phyloP scores from a whole-genome alignment of 2,113 vertebrate genomes.

The Onychostruthus taczanowskii region DNA sequence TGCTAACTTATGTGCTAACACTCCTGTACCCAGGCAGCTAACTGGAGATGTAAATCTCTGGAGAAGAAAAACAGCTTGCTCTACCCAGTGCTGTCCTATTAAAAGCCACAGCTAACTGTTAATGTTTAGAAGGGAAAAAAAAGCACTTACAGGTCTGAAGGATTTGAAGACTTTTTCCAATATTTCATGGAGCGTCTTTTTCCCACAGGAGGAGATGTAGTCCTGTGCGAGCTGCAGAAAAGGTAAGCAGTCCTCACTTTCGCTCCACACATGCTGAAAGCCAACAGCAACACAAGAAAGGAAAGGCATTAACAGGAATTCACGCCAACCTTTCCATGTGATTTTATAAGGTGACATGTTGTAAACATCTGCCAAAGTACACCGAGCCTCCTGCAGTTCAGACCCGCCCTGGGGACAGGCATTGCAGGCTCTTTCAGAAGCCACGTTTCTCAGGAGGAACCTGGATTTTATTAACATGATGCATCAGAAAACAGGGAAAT shows the following conservation, averaged over 20 bases:
- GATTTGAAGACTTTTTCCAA: constrained; percentile 98
- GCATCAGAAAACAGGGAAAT: neutral
- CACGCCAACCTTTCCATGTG: neutral
- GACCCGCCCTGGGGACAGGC: fast-evolving
- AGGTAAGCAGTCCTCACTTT: constrained; percentile 97
- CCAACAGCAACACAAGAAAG: constrained; percentile 35
- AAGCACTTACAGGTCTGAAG: constrained; percentile 91
- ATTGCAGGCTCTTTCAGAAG: neutral
- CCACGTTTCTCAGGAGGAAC: neutral
- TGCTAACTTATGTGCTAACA: neutral
- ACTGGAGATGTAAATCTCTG: neutral
- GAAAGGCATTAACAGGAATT: neutral
- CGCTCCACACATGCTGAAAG: constrained; percentile 95
- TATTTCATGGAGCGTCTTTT: constrained; percentile 97
- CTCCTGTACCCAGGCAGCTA: neutral
- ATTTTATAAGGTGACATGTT: neutral
- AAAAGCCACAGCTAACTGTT: neutral
- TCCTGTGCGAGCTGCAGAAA: constrained; percentile 97
- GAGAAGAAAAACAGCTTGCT: neutral
- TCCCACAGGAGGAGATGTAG: constrained; percentile 98
- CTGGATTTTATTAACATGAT: neutral
- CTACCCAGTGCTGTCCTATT: neutral
- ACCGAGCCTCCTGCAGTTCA: neutral
- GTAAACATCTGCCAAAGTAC: constrained; percentile 1
- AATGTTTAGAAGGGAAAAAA: neutral